Evolutionary conservation across 2,888 invertebrate genomes (phyloP).

Genomic region (Anthoptus insignis): DNA sequence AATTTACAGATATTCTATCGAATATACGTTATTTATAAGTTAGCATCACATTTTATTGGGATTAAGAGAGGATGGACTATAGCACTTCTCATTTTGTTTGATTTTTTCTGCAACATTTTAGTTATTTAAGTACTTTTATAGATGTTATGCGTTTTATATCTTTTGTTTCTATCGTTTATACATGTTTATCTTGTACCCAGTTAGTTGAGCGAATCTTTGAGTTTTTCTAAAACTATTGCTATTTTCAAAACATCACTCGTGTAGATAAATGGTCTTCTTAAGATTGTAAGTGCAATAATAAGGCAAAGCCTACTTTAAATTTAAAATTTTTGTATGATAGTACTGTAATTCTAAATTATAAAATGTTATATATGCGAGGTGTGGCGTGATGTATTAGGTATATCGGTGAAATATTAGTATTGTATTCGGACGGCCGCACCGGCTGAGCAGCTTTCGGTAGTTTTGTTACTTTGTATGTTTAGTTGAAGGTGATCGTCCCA

Average conservation of each 20-base stretch:
- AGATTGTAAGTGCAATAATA: conserved; percentile 84
- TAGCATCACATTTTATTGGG: conserved; percentile 14
- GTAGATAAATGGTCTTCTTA: conserved; percentile 75
- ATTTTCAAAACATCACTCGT: conserved; percentile 70
- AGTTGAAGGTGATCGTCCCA: conserved; percentile 9
- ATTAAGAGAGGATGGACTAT: conserved; percentile 1
- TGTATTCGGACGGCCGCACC: no score
- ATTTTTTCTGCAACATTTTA: conserved; percentile 12
- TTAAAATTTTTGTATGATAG: conserved; percentile 78
- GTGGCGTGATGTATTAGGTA: conserved; percentile 25
- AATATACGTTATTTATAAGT: neutral
- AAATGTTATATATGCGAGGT: conserved; percentile 53
- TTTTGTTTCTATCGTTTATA: conserved; percentile 8
- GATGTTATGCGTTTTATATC: conserved; percentile 17
- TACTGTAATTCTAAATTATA: conserved; percentile 61
- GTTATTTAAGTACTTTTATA: conserved; percentile 11
- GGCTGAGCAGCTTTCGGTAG: conserved; percentile 19
- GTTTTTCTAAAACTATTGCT: conserved; percentile 38
- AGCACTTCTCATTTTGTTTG: conserved; percentile 1
- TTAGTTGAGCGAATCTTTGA: conserved; percentile 12
- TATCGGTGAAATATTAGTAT: no score
- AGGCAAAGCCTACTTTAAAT: conserved; percentile 83
- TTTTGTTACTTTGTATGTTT: conserved; percentile 22
- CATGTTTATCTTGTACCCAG: conserved; percentile 3
- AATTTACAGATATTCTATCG: neutral